Base-by-base conservation (phyloP, 2,797 vertebrate species). In the Gallirallus australis region DNA sequence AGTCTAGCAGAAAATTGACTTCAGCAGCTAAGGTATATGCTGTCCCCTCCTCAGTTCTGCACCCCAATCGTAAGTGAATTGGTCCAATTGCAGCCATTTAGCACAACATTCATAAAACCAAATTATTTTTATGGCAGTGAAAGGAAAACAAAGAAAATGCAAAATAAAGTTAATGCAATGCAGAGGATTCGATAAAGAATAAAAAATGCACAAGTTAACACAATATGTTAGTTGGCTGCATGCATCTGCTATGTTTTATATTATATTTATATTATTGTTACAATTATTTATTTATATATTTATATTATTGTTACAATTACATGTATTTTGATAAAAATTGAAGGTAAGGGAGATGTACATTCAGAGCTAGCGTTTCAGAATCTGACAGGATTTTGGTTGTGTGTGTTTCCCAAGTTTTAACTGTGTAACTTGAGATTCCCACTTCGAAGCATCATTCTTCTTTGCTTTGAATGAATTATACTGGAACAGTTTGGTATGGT, bases 1-100 rank as follows among this genome's bases (percentile, higher is more conserved):
- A 94, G 52, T 89, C 86, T 96, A 96, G 94, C 96, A 97, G 94
- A 97, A 96, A 97, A 96, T 95, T 94, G 82, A 81, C 95, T 96
- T 93, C 72, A 86, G 42, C 84, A 90, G 47, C 82, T 92, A 91
- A 94, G 85, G 94, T 96, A 83, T 4, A 0, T 93, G 61, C 59
- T 97, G 95, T 93, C 94, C 96, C 82, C 69, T 93, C 59, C 39
- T 91, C 57, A 56, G 48, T 92, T 92, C 66, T 91, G 94, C 61
- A 94, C 82, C 73, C 50, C 69, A 65, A 33, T 78, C 76, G 81
- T 61, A 75, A 87, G 76, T 92, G 86, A 89, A 83, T 71, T 82
- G 76, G 85, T 95, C 76, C 84, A 87, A 39, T 59, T 92, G 59
- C 88, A 94, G 78, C 37, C n/a, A 59, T 87, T 92, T 91, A 81